Percentiles rank a stretch among this genome's conserved stretches.
phyloP scores from a whole-genome alignment of 2,113 vertebrate species.

The Pluvianellus socialis region DNA sequence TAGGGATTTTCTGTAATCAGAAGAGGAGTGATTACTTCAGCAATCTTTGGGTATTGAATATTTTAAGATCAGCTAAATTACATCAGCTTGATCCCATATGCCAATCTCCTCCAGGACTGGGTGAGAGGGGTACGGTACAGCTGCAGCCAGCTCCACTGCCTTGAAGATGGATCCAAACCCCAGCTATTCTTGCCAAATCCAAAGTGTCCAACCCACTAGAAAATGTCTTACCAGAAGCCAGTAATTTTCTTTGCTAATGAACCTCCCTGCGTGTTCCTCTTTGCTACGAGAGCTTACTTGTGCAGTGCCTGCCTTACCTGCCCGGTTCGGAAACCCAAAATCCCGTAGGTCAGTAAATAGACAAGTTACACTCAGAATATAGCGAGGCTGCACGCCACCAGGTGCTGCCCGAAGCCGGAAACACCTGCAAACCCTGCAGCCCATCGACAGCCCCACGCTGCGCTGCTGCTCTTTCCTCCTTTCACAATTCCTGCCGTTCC shows the following conservation, averaged over 20 bases:
- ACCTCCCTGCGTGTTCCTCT: neutral
- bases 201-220: neutral
- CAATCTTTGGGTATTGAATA: neutral
- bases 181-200: neutral
- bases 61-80: neutral
- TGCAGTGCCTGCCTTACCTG: neutral
- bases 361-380: neutral
- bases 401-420: neutral
- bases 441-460: neutral
- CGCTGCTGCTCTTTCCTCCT: neutral
- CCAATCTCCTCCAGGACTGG: neutral
- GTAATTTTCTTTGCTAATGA: neutral
- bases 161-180: neutral
- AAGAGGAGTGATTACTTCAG: conserved; percentile 1
- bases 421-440: neutral
- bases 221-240: neutral
- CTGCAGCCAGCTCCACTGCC: neutral
- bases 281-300: neutral
- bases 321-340: neutral
- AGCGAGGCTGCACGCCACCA: neutral
- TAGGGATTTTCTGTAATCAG: neutral
- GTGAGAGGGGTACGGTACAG: neutral
- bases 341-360: neutral
- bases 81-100: neutral
- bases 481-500: neutral